Percentiles rank a stretch among this genome's conserved stretches.
phyloP scores from a whole-genome alignment of 2,113 vertebrate species.

The Rhabdornis inornatus region DNA sequence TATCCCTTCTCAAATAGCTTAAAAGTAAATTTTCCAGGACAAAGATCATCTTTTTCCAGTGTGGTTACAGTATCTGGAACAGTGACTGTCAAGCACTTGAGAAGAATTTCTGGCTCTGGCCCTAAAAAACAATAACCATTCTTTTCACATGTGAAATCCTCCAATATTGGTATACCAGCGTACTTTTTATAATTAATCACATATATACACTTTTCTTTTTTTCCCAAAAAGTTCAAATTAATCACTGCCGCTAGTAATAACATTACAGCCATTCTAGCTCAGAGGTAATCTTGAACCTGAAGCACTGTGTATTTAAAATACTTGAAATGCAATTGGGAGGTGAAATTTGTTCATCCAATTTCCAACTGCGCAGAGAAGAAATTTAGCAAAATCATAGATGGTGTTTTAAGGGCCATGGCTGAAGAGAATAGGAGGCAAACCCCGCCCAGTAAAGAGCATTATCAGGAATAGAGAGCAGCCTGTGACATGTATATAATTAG shows the following conservation, averaged over 20 bases:
- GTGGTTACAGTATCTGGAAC: background rate
- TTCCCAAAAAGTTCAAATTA: background rate
- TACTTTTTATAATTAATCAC: background rate
- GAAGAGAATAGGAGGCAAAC: background rate
- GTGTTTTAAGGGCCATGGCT: background rate
- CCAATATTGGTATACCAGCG: background rate
- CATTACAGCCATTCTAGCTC: background rate
- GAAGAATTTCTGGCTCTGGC: background rate
- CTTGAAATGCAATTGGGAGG: slow-evolving; percentile 8
- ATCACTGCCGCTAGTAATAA: background rate
- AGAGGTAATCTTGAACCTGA: background rate
- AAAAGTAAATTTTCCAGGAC: background rate
- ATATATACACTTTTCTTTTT: background rate
- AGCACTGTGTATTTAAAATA: slow-evolving; percentile 18
- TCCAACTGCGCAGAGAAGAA: background rate
- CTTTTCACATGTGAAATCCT: background rate
- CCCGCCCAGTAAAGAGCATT: background rate
- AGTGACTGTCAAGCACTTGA: background rate
- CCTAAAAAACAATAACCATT: background rate
- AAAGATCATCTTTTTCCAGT: background rate
- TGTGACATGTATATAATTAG: background rate
- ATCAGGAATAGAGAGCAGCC: slow-evolving; percentile 19
- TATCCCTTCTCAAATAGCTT: background rate
- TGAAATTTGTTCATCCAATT: slow-evolving; percentile 24
- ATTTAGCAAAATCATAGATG: background rate